Percentiles rank a stretch among this genome's conserved stretches.
Evolutionary conservation across 2,888 invertebrate species (phyloP).

Genomic region (Cheilosia scutellata): DNA sequence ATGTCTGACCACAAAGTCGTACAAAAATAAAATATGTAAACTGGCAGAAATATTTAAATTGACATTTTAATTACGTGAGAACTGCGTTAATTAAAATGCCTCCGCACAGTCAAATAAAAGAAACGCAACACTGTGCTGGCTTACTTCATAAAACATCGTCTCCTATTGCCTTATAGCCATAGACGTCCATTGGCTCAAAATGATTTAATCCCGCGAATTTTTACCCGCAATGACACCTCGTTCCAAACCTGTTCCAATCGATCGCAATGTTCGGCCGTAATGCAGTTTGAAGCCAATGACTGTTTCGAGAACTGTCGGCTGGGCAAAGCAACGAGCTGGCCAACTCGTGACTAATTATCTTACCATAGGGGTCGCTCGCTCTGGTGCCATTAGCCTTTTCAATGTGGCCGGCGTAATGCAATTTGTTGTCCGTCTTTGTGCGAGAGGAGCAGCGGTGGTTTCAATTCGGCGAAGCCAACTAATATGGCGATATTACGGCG

Average conservation of each 20-base stretch:
- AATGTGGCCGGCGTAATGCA: slow-evolving; percentile 53
- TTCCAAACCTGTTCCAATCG: slow-evolving; percentile 57
- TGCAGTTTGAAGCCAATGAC: slow-evolving; percentile 46
- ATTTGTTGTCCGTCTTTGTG: slow-evolving; percentile 67
- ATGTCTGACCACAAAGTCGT: slow-evolving; percentile 17
- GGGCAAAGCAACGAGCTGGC: slow-evolving; percentile 30
- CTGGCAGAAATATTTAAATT: slow-evolving; percentile 19
- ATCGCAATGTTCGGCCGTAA: slow-evolving; percentile 37
- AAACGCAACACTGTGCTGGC: slow-evolving; percentile 9
- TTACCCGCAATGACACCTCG: slow-evolving; percentile 61
- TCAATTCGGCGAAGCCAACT: slow-evolving; percentile 6
- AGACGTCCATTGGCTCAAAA: slow-evolving; percentile 22
- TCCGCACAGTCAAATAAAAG: slow-evolving; percentile 28
- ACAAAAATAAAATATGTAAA: slow-evolving; percentile 1
- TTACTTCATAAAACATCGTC: slow-evolving; percentile 37
- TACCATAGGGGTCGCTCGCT: slow-evolving; percentile 71
- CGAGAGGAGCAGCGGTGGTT: slow-evolving; percentile 17
- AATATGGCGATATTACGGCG: slow-evolving; percentile 52
- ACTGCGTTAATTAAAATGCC: slow-evolving; percentile 64
- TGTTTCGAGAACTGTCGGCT: slow-evolving; percentile 57
- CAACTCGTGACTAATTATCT: slow-evolving; percentile 73
- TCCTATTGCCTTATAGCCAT: slow-evolving; percentile 38
- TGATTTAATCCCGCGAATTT: slow-evolving; percentile 69
- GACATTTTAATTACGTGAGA: slow-evolving; percentile 70
- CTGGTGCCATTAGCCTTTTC: slow-evolving; percentile 69